Base-by-base conservation (phyloP, 2,888 invertebrate species). In the Cephus pygmeus region DNA sequence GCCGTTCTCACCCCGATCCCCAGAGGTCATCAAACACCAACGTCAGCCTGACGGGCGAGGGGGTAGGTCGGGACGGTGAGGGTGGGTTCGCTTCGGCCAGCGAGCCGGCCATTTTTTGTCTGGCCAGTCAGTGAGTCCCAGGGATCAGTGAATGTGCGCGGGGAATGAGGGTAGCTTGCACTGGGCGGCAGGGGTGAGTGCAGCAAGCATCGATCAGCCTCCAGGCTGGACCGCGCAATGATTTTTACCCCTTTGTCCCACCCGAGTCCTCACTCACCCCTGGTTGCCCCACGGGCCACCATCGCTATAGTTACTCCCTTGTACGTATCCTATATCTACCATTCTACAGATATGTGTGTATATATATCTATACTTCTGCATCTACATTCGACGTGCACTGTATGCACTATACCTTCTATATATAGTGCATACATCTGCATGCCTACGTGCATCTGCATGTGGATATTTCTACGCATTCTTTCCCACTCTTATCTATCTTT, bases 151-250 rank as follows among this genome's bases (percentile, higher is more conserved):
- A 90, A 90, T 87, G 84, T 83, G 80, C 83, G 83, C 82, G 84
- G 76, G 77, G 81, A 81, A 83, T 79, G 78, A 79, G 80, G 83
- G 81, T 81, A 84, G 81, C 77, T 83, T 83, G 81, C 73, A 56
- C 73, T 76, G 69, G 79, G 77, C 23, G 33, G 78, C 69, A 71
- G 76, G 69, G 76, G 76, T 35, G 74, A 76, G 79, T 73, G 88
- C 89, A 88, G 89, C 90, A 89, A 88, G 88, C 90, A 90, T 90
- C 90, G 90, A 90, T 90, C 90, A 90, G 91, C 90, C 91, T 91
- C 90, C 88, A 91, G 91, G 90, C 91, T 90, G 91, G 91, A 91
- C 91, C 91, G 90, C 89, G 91, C 91, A 91, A 91, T 91, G 91
- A 91, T 91, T 91, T 91, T 91, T 91, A 90, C 90, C 90, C 90